A percentile compares a stretch with the other conserved stretches of the same genome.
Conservation (phyloP, 2,113 vertebrate species). For the Mesoclemmys tuberculata region DNA sequence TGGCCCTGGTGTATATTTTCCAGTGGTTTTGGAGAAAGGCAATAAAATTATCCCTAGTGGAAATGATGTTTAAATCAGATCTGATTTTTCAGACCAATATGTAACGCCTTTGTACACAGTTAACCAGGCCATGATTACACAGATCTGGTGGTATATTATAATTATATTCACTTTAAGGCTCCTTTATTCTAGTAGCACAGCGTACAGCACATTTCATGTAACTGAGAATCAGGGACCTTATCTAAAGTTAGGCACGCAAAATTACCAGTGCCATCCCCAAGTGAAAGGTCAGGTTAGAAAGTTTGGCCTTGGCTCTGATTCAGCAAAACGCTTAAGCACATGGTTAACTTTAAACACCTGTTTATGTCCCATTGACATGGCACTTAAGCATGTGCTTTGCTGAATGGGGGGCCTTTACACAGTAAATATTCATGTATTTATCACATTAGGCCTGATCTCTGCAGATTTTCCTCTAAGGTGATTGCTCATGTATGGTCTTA, state of each 20-base stretch:
- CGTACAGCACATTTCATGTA: not conserved
- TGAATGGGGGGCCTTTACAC: slow-evolving; percentile 25
- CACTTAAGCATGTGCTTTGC: not conserved
- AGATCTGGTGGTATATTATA: not conserved
- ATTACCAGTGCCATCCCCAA: not conserved
- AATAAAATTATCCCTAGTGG: not conserved
- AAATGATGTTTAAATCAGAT: not conserved
- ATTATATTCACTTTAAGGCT: not conserved
- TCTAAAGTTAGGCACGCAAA: not conserved
- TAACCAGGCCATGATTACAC: not conserved
- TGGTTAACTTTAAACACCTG: not conserved
- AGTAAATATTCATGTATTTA: not conserved
- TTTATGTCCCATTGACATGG: not conserved
- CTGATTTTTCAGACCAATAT: not conserved
- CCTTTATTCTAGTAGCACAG: not conserved
- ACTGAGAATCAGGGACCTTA: not conserved
- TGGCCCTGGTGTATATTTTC: not conserved
- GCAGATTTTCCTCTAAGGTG: not conserved
- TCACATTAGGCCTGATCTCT: not conserved
- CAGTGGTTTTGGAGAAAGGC: not conserved
- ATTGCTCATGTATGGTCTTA: not conserved
- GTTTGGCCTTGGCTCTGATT: not conserved
- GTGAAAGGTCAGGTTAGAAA: not conserved
- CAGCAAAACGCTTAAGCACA: not conserved
- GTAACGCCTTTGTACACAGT: rapidly evolving